Evolutionary conservation across 2,113 vertebrate genomes (phyloP).

Genomic region (Eulacestoma nigropectus): DNA sequence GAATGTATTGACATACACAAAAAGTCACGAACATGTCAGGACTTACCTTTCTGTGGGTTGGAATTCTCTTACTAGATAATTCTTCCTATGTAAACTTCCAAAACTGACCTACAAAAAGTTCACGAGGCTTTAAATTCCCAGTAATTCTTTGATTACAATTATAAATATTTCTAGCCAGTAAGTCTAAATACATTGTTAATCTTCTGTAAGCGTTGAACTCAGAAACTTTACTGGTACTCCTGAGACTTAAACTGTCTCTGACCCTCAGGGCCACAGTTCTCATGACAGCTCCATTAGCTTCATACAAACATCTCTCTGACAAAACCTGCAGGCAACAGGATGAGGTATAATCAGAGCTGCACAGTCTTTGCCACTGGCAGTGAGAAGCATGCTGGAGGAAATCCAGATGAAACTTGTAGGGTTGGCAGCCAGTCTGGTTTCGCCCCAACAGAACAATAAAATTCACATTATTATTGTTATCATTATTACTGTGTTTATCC

Average conservation of each 20-base stretch:
- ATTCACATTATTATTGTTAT: not conserved
- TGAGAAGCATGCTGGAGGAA: not conserved
- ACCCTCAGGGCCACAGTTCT: not conserved
- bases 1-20: not conserved
- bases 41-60: not conserved
- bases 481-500: not conserved
- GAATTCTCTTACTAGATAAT: not conserved
- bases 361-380: not conserved
- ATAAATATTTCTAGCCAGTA: not conserved
- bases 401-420: not conserved
- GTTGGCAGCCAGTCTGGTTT: not conserved
- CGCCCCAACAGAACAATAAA: not conserved
- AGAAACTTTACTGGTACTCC: not conserved
- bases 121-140: not conserved
- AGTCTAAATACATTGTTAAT: not conserved
- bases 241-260: not conserved
- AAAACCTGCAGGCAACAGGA: not conserved
- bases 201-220: not conserved
- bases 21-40: not conserved
- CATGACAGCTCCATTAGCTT: not conserved
- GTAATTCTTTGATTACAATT: not conserved
- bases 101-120: not conserved
- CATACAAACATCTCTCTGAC: not conserved
- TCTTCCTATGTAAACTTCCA: not conserved
- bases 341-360: not conserved